Conservation (phyloP, 1,140 invertebrate species). For the Tetraneura akinire region DNA sequence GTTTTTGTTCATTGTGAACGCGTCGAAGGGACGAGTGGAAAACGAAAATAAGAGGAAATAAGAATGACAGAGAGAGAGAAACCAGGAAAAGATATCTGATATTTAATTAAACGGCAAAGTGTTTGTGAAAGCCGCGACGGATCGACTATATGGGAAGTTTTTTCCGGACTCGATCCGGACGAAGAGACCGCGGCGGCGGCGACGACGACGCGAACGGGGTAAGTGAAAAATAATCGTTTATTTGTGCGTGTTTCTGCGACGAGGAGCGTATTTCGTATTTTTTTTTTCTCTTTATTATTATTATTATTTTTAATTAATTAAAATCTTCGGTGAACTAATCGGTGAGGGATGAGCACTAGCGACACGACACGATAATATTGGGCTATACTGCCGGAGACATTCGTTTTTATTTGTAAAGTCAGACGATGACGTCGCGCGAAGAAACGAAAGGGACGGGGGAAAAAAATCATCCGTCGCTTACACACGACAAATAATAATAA, state of each 20-base stretch:
- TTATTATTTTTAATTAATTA: slow-evolving; percentile 48
- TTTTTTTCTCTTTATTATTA: too few relatives aligned
- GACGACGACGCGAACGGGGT: slow-evolving; percentile 6
- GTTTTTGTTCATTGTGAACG: slow-evolving; percentile 14
- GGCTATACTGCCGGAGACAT: slow-evolving; percentile 36
- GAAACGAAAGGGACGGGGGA: background rate
- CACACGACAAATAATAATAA: slow-evolving; percentile 30
- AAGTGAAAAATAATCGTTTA: slow-evolving; percentile 47
- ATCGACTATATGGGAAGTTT: slow-evolving; percentile 33
- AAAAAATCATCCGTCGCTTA: slow-evolving; percentile 38
- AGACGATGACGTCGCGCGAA: slow-evolving; percentile 14
- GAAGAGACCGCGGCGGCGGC: background rate
- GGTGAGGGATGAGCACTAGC: slow-evolving; percentile 11
- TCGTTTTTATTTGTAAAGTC: slow-evolving; percentile 39
- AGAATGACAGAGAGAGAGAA: background rate
- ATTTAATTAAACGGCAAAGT: slow-evolving; percentile 48
- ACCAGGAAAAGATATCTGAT: slow-evolving; percentile 33
- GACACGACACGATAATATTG: background rate
- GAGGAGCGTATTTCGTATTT: background rate
- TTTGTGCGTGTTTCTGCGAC: slow-evolving; percentile 17
- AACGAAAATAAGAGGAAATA: background rate
- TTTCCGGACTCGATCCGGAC: background rate
- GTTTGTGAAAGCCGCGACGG: slow-evolving; percentile 39
- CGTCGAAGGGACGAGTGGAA: background rate
- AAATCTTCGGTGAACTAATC: slow-evolving; percentile 42